These are phyloP conservation scores for Acestrorhynchus altus DNA, from an alignment of 2,797 vertebrate species.

Conservation along the genomic window DNA sequence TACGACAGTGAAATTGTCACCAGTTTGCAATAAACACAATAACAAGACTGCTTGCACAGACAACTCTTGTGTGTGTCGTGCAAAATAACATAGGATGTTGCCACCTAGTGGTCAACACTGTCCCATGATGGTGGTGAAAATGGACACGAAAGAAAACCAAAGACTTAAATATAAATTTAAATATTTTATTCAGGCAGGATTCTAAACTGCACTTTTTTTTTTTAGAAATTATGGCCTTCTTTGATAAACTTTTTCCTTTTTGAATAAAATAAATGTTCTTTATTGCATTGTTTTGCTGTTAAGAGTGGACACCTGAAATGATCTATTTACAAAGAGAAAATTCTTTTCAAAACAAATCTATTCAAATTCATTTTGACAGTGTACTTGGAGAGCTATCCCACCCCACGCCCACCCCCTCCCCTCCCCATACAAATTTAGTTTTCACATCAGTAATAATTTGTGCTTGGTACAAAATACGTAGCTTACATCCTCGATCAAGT, in stretches of 20 bases:
- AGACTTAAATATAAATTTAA: conserved; percentile 69
- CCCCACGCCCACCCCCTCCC: conserved; percentile 52
- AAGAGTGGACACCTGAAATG: conserved; percentile 73
- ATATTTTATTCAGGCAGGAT: conserved; percentile 82
- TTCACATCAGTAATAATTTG: conserved; percentile 66
- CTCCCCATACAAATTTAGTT: conserved; percentile 61
- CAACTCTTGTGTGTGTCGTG: not conserved
- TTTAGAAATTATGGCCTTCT: conserved; percentile 71
- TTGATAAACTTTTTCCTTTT: conserved; percentile 72
- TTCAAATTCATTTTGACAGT: conserved; percentile 69
- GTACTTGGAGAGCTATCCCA: conserved; percentile 32
- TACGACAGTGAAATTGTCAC: too few relatives aligned
- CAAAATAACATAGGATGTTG: not conserved
- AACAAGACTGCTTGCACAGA: not conserved
- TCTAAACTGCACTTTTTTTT: conserved; percentile 69
- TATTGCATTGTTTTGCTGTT: conserved; percentile 73
- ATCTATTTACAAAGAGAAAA: conserved; percentile 78
- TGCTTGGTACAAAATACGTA: conserved; percentile 78
- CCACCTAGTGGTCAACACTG: conserved; percentile 12
- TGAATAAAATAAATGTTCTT: conserved; percentile 79
- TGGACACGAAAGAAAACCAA: conserved; percentile 36
- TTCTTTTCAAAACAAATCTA: conserved; percentile 66
- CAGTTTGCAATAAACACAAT: too few relatives aligned
- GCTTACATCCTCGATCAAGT: conserved; percentile 72
- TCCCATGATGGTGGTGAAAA: not conserved